phyloP scores from a whole-genome alignment of 2,888 invertebrate genomes.

The Athripsodes cinereus region DNA sequence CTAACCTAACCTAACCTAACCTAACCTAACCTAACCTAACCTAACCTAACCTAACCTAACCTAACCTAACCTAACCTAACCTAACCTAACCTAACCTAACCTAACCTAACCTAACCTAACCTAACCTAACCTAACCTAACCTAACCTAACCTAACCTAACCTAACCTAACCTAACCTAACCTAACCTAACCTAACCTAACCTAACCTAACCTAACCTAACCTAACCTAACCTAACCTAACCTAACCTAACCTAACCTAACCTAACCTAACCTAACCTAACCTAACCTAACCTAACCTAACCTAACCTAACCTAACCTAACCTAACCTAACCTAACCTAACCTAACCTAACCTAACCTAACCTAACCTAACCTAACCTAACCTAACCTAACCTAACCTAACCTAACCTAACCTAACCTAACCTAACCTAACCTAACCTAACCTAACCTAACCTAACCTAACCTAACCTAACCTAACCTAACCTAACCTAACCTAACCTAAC shows the following conservation, averaged over 20 bases:
- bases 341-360: slow-evolving; percentile 16
- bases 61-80: slow-evolving; percentile 18
- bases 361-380: slow-evolving; percentile 8
- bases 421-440: slow-evolving; percentile 6
- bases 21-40: slow-evolving; percentile 13
- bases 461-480: slow-evolving; percentile 7
- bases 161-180: neutral
- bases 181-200: slow-evolving; percentile 8
- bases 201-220: slow-evolving; percentile 15
- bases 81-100: slow-evolving; percentile 11
- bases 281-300: slow-evolving; percentile 8
- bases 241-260: slow-evolving; percentile 9
- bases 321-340: slow-evolving; percentile 12
- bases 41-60: slow-evolving; percentile 19
- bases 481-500: slow-evolving; percentile 11
- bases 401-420: slow-evolving; percentile 6
- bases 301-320: slow-evolving; percentile 5
- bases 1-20: slow-evolving; percentile 14
- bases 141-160: slow-evolving; percentile 14
- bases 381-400: slow-evolving; percentile 16
- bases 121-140: slow-evolving; percentile 19
- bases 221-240: slow-evolving; percentile 12
- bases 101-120: slow-evolving; percentile 21
- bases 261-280: slow-evolving; percentile 9
- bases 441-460: slow-evolving; percentile 7